phyloP scores from a whole-genome alignment of 2,888 invertebrate species.

The Exocentrus adspersus region DNA sequence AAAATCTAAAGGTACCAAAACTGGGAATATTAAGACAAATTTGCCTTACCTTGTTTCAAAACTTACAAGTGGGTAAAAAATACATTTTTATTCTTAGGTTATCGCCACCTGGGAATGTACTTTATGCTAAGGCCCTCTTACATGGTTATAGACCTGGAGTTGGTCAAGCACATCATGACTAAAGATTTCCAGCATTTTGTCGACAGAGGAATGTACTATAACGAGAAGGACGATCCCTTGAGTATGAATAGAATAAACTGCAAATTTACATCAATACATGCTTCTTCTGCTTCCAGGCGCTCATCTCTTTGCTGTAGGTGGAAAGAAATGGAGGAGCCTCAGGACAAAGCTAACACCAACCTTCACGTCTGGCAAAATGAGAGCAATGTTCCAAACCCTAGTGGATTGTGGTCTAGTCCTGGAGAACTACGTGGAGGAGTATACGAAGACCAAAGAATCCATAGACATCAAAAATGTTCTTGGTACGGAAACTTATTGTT shows the following conservation, averaged over 20 bases:
- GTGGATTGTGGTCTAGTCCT: not conserved
- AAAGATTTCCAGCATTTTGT: constrained; percentile 36
- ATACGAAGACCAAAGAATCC: not conserved
- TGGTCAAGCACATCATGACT: constrained; percentile 9
- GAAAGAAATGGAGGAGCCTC: constrained; percentile 70
- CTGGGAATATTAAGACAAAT: too few relatives aligned
- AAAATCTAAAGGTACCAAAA: not conserved
- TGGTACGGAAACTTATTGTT: not conserved
- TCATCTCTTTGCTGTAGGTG: constrained; percentile 46
- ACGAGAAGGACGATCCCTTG: constrained; percentile 54
- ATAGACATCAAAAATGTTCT: constrained; percentile 5
- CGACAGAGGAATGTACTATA: constrained; percentile 52
- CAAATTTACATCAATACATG: not conserved
- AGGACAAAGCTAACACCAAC: constrained; percentile 41
- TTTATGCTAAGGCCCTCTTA: not conserved
- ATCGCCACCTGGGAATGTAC: not conserved
- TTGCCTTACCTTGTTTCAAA: too few relatives aligned
- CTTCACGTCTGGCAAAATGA: constrained; percentile 60
- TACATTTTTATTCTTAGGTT: not conserved
- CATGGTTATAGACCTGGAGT: not conserved
- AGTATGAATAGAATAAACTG: constrained; percentile 52
- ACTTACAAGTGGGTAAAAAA: too few relatives aligned
- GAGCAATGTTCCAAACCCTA: constrained; percentile 56
- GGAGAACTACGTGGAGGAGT: constrained; percentile 11
- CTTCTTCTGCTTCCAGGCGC: not conserved